Evolutionary conservation across 1,140 invertebrate species (phyloP).

Genomic region (Trachelipus rathkii): DNA sequence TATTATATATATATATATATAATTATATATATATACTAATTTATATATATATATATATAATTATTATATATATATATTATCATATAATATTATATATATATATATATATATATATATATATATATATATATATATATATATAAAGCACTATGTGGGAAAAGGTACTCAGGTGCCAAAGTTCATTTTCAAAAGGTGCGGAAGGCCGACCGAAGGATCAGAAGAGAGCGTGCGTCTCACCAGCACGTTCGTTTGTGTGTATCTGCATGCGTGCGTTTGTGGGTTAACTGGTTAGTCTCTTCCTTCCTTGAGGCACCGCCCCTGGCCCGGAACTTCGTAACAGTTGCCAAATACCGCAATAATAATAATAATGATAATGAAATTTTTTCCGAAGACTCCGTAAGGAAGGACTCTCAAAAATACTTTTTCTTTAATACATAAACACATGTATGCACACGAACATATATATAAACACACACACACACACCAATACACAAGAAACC

Average conservation of each 20-base stretch:
- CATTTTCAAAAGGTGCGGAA: not conserved
- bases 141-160: not conserved
- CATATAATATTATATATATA: too few relatives aligned
- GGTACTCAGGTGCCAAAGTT: not conserved
- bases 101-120: too few relatives aligned
- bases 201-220: not conserved
- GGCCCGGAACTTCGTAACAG: slow-evolving; percentile 1
- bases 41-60: too few relatives aligned
- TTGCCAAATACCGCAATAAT: not conserved
- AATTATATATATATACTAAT: too few relatives aligned
- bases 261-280: not conserved
- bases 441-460: not conserved
- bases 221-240: not conserved
- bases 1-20: too few relatives aligned
- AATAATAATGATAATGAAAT: too few relatives aligned
- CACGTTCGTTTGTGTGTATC: not conserved
- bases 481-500: not conserved
- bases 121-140: too few relatives aligned
- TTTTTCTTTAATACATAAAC: not conserved
- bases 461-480: not conserved
- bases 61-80: too few relatives aligned
- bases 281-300: not conserved
- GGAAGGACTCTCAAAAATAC: too few relatives aligned
- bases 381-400: too few relatives aligned
- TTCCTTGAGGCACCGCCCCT: slow-evolving; percentile 6